phyloP scores from a whole-genome alignment of 1,140 invertebrate genomes.

The Cyrtorhinus lividipennis region DNA sequence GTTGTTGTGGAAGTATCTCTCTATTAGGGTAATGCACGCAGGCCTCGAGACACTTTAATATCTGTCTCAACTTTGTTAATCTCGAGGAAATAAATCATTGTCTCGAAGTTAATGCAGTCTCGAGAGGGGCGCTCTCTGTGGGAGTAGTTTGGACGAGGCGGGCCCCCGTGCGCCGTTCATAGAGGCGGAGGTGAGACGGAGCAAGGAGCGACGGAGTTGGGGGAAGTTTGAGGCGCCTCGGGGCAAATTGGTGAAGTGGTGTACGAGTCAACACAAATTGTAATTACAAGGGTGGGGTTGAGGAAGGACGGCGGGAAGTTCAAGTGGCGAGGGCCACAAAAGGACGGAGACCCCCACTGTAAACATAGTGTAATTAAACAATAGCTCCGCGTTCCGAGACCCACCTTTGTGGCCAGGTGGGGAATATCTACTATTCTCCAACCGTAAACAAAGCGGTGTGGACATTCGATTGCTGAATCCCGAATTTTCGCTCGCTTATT shows the following conservation, averaged over 20 bases:
- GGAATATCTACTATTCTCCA: no score
- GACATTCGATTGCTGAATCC: no score
- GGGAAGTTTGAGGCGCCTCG: background rate
- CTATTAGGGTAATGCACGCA: background rate
- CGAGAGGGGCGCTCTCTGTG: background rate
- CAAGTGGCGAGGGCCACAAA: background rate
- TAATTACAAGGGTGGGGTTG: background rate
- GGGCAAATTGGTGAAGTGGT: background rate
- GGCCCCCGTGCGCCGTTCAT: no score
- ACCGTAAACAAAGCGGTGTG: no score
- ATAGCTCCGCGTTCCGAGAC: background rate
- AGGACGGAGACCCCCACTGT: background rate
- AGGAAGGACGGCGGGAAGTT: background rate
- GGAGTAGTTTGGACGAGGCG: constrained; percentile 1
- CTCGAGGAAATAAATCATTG: constrained; percentile 8
- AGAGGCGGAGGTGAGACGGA: background rate
- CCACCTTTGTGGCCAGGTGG: no score
- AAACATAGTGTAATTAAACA: background rate
- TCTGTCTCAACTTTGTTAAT: constrained; percentile 8
- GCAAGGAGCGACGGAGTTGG: background rate
- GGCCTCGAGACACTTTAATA: constrained; percentile 1
- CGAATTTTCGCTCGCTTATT: no score
- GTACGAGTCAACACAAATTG: background rate
- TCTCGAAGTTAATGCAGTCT: background rate
- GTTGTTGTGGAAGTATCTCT: background rate